Base-by-base conservation (phyloP, 2,888 invertebrate species). In the Heliconius ethilla region DNA sequence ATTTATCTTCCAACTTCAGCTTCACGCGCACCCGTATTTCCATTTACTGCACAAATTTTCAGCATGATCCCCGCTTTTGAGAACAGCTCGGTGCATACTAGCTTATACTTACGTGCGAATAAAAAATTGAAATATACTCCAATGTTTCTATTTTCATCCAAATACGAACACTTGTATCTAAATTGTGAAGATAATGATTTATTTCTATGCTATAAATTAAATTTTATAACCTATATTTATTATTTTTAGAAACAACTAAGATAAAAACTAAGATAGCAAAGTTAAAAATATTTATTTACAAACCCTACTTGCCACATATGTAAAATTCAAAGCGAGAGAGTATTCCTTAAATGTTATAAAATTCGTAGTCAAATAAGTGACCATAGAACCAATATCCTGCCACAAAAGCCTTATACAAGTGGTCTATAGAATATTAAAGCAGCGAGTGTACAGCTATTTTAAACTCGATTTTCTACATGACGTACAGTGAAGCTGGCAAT, bases 381-480 rank as follows among this genome's bases (percentile, higher is more conserved):
- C 22, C 22, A 66, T 2, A 40, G 6, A 15, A 67, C 67, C n/a
- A 67, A 25, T 67, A 67, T n/a, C 13, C 7, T 33, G 22, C 11
- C 37, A n/a, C 40, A 67, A 67, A 67, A 40, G n/a, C 37, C 6
- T n/a, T 6, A n/a, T 37, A 37, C 66, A 66, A 66, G 40, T 40
- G 13, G 29, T 70, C 29, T 70, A 70, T 10, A 29, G 29, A 70
- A 70, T 70, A 70, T 55, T 70, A 9, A n/a, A 70, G 13, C 25
- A 40, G 67, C 37, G 40, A n/a, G 40, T 45, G 25, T 37, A 13
- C 25, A 69, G 40, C 69, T 18, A 69, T 72, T 59, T 72, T 37
- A 72, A 72, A 15, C 59, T 22, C 25, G 15, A 59, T 72, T 72
- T 59, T 37, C 33, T 59, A 59, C 72, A 72, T 55, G 70, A n/a